Evolutionary conservation across 2,113 vertebrate genomes (phyloP).

Genomic region (Psettodes erumei): DNA sequence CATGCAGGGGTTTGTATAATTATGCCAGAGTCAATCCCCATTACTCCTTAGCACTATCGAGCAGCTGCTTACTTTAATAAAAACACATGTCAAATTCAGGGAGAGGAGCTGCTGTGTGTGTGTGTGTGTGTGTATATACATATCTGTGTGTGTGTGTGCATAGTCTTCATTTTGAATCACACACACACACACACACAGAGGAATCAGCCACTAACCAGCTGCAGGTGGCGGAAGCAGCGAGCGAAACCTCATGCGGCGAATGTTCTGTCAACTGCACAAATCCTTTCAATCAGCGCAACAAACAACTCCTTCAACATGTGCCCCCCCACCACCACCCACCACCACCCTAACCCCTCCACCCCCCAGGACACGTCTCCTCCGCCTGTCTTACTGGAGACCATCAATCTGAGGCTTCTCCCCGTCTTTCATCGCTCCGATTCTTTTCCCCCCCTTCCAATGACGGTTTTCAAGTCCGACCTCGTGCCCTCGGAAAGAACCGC

Average conservation of each 20-base stretch:
- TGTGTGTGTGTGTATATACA: constrained; percentile 36
- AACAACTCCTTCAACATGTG: constrained; percentile 72
- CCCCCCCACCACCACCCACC: constrained; percentile 63
- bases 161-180: constrained; percentile 71
- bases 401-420: constrained; percentile 65
- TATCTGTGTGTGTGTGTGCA: constrained; percentile 40
- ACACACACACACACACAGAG: constrained; percentile 68
- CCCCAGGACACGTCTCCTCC: constrained; percentile 60
- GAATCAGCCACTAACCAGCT: constrained; percentile 56
- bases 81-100: constrained; percentile 89
- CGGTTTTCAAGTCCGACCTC: constrained; percentile 72
- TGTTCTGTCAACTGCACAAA: constrained; percentile 56
- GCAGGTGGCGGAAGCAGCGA: constrained; percentile 45
- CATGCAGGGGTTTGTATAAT: constrained; percentile 93
- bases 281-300: constrained; percentile 71
- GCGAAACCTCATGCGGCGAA: constrained; percentile 46
- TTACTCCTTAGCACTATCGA: constrained; percentile 95
- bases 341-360: too few relatives aligned
- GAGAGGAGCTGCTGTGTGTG: constrained; percentile 76
- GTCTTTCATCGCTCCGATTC: constrained; percentile 62
- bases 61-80: constrained; percentile 97
- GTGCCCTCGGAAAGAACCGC: constrained; percentile 65
- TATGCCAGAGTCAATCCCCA: constrained; percentile 96
- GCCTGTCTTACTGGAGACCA: constrained; percentile 57
- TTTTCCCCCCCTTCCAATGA: constrained; percentile 54